A percentile compares a stretch with the other conserved stretches of the same genome.
phyloP scores from a whole-genome alignment of 2,888 invertebrate genomes.

The Rhagophthalmus giganteus region DNA sequence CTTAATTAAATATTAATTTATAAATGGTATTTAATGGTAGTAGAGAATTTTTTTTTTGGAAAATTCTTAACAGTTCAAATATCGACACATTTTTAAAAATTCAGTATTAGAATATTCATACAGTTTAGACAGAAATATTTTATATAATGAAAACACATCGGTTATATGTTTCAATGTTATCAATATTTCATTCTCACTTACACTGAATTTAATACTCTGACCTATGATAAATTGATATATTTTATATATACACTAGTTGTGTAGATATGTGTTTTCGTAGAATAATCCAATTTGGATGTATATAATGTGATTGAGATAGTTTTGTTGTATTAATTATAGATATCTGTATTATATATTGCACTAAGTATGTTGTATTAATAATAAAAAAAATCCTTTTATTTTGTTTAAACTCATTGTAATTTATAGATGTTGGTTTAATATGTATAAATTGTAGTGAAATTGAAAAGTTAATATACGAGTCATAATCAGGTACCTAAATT shows the following conservation, averaged over 20 bases:
- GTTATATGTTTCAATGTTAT: conserved; percentile 1
- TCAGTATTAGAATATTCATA: neutral
- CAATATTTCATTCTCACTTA: conserved; percentile 2
- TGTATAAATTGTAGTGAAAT: no score
- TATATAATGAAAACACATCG: neutral
- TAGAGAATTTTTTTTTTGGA: no score
- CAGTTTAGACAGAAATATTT: neutral
- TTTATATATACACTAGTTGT: conserved; percentile 29
- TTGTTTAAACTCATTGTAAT: no score
- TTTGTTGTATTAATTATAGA: conserved; percentile 29
- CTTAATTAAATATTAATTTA: no score
- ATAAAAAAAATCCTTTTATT: conserved; percentile 8
- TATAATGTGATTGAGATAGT: conserved; percentile 29
- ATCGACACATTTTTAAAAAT: neutral
- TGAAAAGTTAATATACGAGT: no score
- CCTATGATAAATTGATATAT: conserved; percentile 29
- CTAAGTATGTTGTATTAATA: conserved; percentile 29
- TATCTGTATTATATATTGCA: conserved; percentile 27
- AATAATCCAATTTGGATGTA: conserved; percentile 22
- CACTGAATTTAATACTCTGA: conserved; percentile 24
- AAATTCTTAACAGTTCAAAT: no score
- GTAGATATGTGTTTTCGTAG: conserved; percentile 29
- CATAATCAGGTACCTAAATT: no score
- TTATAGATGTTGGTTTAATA: no score
- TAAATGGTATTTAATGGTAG: no score